Base-by-base conservation (phyloP, 2,888 invertebrate species). In the Idaea aversata region DNA sequence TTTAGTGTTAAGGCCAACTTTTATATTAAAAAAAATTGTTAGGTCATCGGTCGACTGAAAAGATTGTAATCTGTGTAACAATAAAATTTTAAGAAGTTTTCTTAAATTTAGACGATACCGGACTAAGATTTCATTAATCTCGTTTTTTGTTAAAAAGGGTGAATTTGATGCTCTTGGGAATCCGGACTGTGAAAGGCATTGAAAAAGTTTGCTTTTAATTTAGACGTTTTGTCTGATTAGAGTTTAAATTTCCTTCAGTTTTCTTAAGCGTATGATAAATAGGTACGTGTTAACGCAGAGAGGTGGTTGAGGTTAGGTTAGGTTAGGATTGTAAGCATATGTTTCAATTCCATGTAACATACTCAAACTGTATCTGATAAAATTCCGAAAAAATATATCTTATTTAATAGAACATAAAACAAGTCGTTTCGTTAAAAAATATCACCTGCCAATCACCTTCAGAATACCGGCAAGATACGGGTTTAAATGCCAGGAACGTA, bases 71-170 rank as follows among this genome's bases (percentile, higher is more conserved):
- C 47, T 72, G 68, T 81, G 72, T 68, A 71, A 75, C 82, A 82
- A 83, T 84, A 67, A 72, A 74, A 70, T 72, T 73, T 71, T 67
- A 36, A 60, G 65, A 71, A 69, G 36, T 69, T 70, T 70, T 61
- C 25, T 82, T 81, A 80, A 85, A 82, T 81, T 79, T 68, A 72
- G 78, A 74, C 80, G 81, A 83, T 81, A 82, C 78, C 77, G 15
- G 61, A 63, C 61, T 10, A 75, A 71, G 76, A 77, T 80, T 83
- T 85, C 84, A 87, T 88, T 88, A 87, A 82, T 84, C 82, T 79
- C 66, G 47, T 47, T 47, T 47, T 66, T 65, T 70, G 69, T 68
- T 66, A 68, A 47, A 47, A 47, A 10, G 47, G 47, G 47, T 47
- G 6, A 47, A 69, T 68, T 69, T 69, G 66, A 67, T 69, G 63